A percentile compares a stretch with the other conserved stretches of the same genome.
These are phyloP conservation scores for Lapara coniferarum DNA, from an alignment of 2,888 invertebrate genomes.

Conservation along the genomic window DNA sequence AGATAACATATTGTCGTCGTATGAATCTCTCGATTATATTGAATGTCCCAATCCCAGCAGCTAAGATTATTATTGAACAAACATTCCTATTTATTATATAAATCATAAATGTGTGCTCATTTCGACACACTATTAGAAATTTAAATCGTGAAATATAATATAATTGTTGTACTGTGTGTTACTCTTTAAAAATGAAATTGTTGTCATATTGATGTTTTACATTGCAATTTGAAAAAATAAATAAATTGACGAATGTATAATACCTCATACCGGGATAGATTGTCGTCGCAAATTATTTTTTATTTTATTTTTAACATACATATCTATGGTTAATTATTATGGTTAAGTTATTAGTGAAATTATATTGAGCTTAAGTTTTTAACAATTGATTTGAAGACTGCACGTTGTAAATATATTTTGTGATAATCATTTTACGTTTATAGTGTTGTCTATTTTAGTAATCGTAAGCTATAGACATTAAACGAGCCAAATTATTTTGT, in stretches of 20 bases:
- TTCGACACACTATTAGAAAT: slow-evolving; percentile 33
- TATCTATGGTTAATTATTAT: slow-evolving; percentile 74
- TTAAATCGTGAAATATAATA: slow-evolving; percentile 36
- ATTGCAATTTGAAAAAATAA: slow-evolving; percentile 46
- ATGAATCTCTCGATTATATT: neutral
- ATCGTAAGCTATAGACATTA: slow-evolving; percentile 41
- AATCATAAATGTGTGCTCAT: slow-evolving; percentile 34
- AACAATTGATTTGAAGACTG: slow-evolving; percentile 68
- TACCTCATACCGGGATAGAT: slow-evolving; percentile 7
- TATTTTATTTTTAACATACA: slow-evolving; percentile 51
- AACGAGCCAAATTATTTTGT: slow-evolving; percentile 53
- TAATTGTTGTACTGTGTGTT: slow-evolving; percentile 65
- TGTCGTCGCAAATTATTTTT: slow-evolving; percentile 10
- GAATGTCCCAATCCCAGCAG: neutral
- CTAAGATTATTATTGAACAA: slow-evolving; percentile 18
- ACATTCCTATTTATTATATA: slow-evolving; percentile 16
- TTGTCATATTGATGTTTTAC: slow-evolving; percentile 51
- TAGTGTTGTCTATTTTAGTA: slow-evolving; percentile 43
- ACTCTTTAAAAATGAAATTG: slow-evolving; percentile 56
- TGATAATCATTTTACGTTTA: slow-evolving; percentile 57
- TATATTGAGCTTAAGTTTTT: slow-evolving; percentile 52
- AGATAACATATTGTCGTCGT: neutral
- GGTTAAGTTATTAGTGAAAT: slow-evolving; percentile 41
- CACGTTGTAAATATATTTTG: slow-evolving; percentile 69
- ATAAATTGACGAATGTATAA: slow-evolving; percentile 36